Base-by-base conservation (phyloP, 2,888 invertebrate genomes). In the Pristionchus exspectatus region DNA sequence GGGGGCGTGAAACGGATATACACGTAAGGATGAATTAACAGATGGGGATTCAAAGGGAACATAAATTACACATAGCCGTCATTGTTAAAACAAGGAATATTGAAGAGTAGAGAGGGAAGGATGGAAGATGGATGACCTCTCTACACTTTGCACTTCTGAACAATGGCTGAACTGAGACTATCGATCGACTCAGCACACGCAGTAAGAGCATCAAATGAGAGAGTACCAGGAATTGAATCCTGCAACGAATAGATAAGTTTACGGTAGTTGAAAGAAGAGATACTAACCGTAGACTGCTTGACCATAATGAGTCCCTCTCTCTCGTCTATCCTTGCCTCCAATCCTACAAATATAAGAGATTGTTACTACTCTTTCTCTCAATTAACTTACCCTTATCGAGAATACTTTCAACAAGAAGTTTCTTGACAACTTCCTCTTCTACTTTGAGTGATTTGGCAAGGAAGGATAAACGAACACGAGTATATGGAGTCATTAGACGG, bases 401-500 rank as follows among this genome's bases (percentile, higher is more conserved):
- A 95, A 99, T 99, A 96, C 99, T 98, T 38, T 98, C 98, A 83
- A 99, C 98, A 91, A 99, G 96, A 87, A 99, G 96, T 96, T 97
- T 98, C 96, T 98, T 98, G 33, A 99, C 98, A 96, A 99, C 99
- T 24, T 92, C 91, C 77, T 95, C 95, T 89, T 95, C 95, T 88
- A 96, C 95, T 92, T 96, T 95, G 90, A 96, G 93, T 93, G 96
- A 95, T 94, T 97, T 97, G 66, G 99, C 98, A 95, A 99, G 98
- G 95, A 98, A 99, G 10, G 98, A 98, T 95, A 99, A 98, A 95
- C 98, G 98, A 94, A 99, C 99, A 95, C 98, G 97, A 83, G 98
- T 99, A 96, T 99, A 99, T 0, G 99, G 99, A 90, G 97, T 97
- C 94, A 99, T 99, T 91, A 99, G 96, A 95, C 98, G 98, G 91